Percentiles rank a stretch among this genome's conserved stretches.
Conservation (phyloP, 2,113 vertebrate species). For the Halichoeres trimaculatus region DNA sequence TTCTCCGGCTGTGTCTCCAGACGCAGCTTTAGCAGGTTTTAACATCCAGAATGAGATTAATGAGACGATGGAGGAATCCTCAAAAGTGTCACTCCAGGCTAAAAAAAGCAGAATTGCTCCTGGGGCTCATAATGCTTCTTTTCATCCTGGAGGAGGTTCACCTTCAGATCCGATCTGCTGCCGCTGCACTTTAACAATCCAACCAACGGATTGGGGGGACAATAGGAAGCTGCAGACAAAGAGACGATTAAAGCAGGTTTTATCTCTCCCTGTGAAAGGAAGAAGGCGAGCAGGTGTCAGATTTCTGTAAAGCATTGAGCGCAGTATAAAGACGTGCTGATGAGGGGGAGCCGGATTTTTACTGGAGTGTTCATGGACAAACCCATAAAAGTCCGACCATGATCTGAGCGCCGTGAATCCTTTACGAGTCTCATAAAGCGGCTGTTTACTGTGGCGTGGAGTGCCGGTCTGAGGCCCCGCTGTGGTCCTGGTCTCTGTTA, state of each 20-base stretch:
- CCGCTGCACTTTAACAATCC: constrained; percentile 32
- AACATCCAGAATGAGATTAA: constrained; percentile 50
- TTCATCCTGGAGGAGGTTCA: constrained; percentile 17
- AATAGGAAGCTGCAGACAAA: constrained; percentile 34
- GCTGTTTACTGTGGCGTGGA: not conserved
- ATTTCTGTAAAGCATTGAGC: constrained; percentile 21
- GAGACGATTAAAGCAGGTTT: constrained; percentile 20
- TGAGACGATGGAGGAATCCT: constrained; percentile 41
- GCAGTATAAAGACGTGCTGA: constrained; percentile 31
- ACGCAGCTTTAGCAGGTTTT: constrained; percentile 63
- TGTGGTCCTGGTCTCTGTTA: not conserved
- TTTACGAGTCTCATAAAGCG: not conserved
- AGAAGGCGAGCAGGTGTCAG: constrained; percentile 11
- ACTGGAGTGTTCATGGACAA: not conserved
- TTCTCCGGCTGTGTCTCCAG: constrained; percentile 18
- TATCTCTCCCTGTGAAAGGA: constrained; percentile 16
- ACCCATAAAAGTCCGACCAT: not conserved
- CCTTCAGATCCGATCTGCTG: constrained; percentile 50
- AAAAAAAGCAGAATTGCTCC: constrained; percentile 48
- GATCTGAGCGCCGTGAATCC: not conserved
- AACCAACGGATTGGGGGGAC: not conserved
- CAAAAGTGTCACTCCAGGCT: constrained; percentile 47
- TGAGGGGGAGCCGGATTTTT: not conserved
- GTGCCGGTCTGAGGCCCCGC: not conserved
- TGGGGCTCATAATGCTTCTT: constrained; percentile 14